Conservation (phyloP, 2,113 vertebrate genomes). For the Lanius ludovicianus region DNA sequence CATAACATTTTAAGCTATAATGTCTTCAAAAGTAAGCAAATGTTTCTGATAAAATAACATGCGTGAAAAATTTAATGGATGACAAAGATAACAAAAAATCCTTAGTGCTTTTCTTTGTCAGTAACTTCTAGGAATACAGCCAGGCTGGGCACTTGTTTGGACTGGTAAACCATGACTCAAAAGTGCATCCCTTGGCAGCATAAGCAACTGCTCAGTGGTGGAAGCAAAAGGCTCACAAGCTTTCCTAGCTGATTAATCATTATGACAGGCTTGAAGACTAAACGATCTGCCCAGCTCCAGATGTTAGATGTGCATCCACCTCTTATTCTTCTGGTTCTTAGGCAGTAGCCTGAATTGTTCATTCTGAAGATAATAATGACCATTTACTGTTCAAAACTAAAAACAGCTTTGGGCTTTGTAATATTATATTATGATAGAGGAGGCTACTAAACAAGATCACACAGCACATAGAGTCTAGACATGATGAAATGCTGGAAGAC, state of each 20-base stretch:
- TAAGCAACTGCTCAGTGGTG: not conserved
- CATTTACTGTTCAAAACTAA: not conserved
- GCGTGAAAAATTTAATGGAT: slow-evolving; percentile 4
- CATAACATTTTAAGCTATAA: not conserved
- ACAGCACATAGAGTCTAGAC: not conserved
- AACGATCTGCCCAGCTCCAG: slow-evolving; percentile 23
- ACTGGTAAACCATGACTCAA: not conserved
- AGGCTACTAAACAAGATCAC: not conserved
- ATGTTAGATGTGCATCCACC: not conserved
- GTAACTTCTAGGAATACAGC: not conserved
- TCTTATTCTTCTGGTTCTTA: not conserved
- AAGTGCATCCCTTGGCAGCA: not conserved
- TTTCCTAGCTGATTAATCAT: slow-evolving; percentile 37
- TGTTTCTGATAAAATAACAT: not conserved
- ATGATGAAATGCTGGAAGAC: slow-evolving; percentile 15
- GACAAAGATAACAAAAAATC: slow-evolving; percentile 9
- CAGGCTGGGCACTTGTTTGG: slow-evolving; percentile 15
- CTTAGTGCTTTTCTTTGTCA: slow-evolving; percentile 12
- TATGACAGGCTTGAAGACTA: not conserved
- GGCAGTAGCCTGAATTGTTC: not conserved
- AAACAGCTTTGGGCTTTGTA: not conserved
- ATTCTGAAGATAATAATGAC: not conserved
- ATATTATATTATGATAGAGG: not conserved
- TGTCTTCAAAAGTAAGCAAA: slow-evolving; percentile 21
- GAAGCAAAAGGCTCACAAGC: not conserved